Evolutionary conservation across 2,113 vertebrate genomes (phyloP), one percentile per base, ranked within the genome.

Genomic region (Xerus inauris): DNA sequence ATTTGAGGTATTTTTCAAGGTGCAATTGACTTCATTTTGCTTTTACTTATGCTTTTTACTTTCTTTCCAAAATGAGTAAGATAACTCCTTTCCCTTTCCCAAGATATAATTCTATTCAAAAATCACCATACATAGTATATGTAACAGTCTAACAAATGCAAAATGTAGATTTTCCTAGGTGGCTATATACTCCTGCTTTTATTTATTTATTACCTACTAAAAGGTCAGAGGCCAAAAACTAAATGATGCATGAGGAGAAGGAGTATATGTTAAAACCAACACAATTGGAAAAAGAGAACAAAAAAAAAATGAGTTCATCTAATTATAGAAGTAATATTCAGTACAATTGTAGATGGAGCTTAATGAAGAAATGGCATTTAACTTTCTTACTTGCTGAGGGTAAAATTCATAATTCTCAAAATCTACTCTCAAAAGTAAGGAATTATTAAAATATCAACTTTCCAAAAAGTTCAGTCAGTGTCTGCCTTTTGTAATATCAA

Each of bases 371-470:
- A 57, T 3, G 9, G 54, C 47, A 94, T 65, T 96, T 72, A n/a
- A 42, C 26, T 93, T 89, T 93, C 45, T 67, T 79, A 86, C 42
- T 75, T 62, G 77, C 49, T 80, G 10, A 64, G 11, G 20, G 16
- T 13, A 72, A 71, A 80, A 67, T 6, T 40, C 40, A 69, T 30
- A 67, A n/a, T 71, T 94, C 54, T 96, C 32, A 93, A 96, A 79
- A 32, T 22, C 35, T 20, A 42, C 14, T 69, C 13, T 73, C 85
- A 80, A 92, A 22, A 82, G 30, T 51, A 54, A 77, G 8, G 30
- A 93, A 42, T 85, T 91, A 76, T 71, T 91, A 94, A 95, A 94
- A 59, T 72, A 90, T 11, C 38, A 93, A 79, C 72, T 81, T 93
- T 84, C 47, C 42, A 71, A 85, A 97, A 84, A 91, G n/a, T 38